Base-by-base conservation (phyloP, 2,797 vertebrate species). In the Pipistrellus pipistrellus region DNA sequence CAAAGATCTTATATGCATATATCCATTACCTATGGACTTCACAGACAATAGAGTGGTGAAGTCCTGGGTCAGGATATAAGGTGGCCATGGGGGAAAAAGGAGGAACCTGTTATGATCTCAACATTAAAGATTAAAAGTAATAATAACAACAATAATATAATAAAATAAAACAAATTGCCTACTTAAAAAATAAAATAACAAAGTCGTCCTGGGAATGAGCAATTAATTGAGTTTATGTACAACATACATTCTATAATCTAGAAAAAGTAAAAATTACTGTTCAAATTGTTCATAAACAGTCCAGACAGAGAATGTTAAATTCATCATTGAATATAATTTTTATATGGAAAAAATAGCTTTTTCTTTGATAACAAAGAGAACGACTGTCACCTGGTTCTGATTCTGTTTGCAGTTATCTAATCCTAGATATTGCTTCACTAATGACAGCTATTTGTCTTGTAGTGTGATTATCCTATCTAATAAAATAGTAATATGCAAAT, bases 321-420 rank as follows among this genome's bases (percentile, higher is more conserved):
- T 83, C 8, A 69, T 62, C 1, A 25, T 66, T 8, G 20, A 55
- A 46, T 55, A 35, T 23, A 87, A 90, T 51, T 93, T 93, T 12
- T 27, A 62, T 32, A 18, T 64, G 35, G 38, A 82, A 76, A 84
- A 18, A 23, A 38, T 8, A 23, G 11, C 30, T 69, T 25, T 75
- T 88, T 80, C 32, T 83, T 68, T 68, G 46, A 86, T 21, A 53
- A 51, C 14, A 88, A 85, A 86, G 46, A n/a, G 12, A 94, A 41
- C 38, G 32, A 35, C 6, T 41, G 17, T 32, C 8, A 27, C 7
- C 11, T 82, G 25, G 4, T 68, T 25, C 14, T 18, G 20, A 41
- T 62, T 81, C n/a, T 81, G 4, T 84, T 57, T 75, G 4, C 62
- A 13, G 41, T 41, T 83, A 71, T 41, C 44, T 57, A 51, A 85